A percentile compares a stretch with the other conserved stretches of the same genome.
These are phyloP conservation scores for Chelidonichthys spinosus DNA, from an alignment of 2,797 vertebrate species.

Conservation along the genomic window DNA sequence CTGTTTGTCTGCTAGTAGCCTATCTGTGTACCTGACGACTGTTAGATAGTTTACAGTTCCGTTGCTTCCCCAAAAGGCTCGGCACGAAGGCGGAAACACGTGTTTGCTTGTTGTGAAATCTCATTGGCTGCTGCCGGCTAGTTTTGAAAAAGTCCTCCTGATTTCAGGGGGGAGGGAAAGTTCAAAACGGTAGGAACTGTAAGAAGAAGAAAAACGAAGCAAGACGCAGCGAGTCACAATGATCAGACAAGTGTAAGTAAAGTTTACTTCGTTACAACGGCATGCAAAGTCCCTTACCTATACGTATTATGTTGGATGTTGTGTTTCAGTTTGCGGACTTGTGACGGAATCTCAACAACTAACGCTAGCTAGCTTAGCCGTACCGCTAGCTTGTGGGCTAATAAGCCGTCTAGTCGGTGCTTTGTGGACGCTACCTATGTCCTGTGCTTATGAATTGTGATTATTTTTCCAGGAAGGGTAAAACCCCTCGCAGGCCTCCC, in stretches of 20 bases:
- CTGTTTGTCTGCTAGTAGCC: too few relatives aligned
- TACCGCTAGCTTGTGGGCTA: not conserved
- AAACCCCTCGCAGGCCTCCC: slow-evolving; percentile 84
- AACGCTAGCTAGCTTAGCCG: slow-evolving; percentile 16
- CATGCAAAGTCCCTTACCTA: rapidly evolving
- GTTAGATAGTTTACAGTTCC: not conserved
- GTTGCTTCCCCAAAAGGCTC: not conserved
- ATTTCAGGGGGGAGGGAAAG: slow-evolving; percentile 77
- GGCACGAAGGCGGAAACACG: slow-evolving; percentile 43
- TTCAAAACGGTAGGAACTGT: slow-evolving; percentile 65
- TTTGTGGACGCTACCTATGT: not conserved
- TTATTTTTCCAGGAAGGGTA: slow-evolving; percentile 81
- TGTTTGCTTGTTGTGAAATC: not conserved
- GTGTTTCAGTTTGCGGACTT: not conserved
- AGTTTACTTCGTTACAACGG: not conserved
- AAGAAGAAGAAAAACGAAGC: slow-evolving; percentile 16
- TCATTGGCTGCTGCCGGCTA: slow-evolving; percentile 54
- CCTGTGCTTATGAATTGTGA: not conserved
- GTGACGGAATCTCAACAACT: not conserved
- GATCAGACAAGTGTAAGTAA: slow-evolving; percentile 79
- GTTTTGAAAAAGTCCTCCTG: slow-evolving; percentile 70
- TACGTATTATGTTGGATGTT: rapidly evolving
- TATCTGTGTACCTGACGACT: not conserved
- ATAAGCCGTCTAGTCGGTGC: not conserved
- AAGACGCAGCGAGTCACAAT: slow-evolving; percentile 48